Conservation (phyloP, 2,888 invertebrate species). For the Heliconius ismenius region DNA sequence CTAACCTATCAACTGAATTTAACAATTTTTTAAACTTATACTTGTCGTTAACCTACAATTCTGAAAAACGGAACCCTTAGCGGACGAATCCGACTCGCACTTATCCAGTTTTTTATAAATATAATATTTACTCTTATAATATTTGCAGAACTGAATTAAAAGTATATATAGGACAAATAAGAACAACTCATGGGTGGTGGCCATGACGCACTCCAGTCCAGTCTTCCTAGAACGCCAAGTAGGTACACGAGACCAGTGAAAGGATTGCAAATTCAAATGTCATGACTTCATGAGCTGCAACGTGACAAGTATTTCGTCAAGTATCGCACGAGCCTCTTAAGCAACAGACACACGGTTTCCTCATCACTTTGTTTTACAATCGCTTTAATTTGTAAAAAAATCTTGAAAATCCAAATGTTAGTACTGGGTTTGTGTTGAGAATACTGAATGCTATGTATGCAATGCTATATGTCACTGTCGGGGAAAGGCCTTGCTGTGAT, state of each 20-base stretch:
- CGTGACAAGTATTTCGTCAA: conserved; percentile 75
- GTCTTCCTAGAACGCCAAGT: conserved; percentile 39
- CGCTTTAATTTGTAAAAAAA: conserved; percentile 39
- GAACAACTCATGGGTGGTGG: conserved; percentile 22
- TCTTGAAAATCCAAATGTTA: conserved; percentile 32
- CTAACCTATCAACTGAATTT: too few relatives aligned
- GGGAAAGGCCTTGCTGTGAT: conserved; percentile 29
- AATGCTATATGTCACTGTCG: conserved; percentile 30
- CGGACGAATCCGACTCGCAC: too few relatives aligned
- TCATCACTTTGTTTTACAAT: conserved; percentile 58
- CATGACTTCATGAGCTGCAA: conserved; percentile 64
- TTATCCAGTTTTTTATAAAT: too few relatives aligned
- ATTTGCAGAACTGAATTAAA: background rate
- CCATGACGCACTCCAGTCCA: conserved; percentile 40
- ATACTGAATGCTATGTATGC: conserved; percentile 31
- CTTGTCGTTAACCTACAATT: too few relatives aligned
- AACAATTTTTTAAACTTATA: too few relatives aligned
- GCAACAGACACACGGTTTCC: conserved; percentile 62
- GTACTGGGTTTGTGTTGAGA: conserved; percentile 16
- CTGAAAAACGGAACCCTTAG: too few relatives aligned
- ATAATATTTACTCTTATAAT: background rate
- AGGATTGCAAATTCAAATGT: conserved; percentile 70
- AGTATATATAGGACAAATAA: background rate
- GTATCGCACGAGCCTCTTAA: conserved; percentile 61
- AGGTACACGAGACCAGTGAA: conserved; percentile 57